These are phyloP conservation scores for Halichondria panicea DNA, from an alignment of 37 sponge, comb jelly and placozoan species.

Conservation along the genomic window DNA sequence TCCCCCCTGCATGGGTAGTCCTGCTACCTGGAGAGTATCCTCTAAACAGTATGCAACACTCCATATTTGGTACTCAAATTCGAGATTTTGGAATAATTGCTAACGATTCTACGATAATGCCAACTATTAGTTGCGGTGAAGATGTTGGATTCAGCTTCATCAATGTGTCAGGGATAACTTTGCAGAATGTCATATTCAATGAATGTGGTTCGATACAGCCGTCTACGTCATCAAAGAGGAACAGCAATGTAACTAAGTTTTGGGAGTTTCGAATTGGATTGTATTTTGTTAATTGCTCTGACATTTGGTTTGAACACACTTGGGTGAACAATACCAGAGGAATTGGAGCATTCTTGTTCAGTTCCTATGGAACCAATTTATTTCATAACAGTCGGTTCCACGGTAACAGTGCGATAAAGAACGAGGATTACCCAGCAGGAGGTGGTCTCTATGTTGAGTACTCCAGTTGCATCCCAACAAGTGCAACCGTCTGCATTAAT, in stretches of 20 bases:
- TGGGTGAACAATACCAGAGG: constrained; percentile 8
- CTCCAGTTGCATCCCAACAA: constrained; percentile 36
- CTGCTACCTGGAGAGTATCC: neutral
- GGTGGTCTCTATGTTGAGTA: constrained; percentile 52
- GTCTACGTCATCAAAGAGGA: constrained; percentile 24
- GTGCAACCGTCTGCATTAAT: too few relatives aligned
- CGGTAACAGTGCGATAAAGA: constrained; percentile 1
- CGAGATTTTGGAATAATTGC: neutral
- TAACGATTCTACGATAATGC: neutral
- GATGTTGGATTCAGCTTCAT: constrained; percentile 43
- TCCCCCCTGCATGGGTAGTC: neutral
- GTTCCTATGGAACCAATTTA: constrained; percentile 10
- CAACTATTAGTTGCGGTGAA: neutral
- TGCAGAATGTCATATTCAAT: constrained; percentile 7
- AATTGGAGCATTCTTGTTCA: constrained; percentile 38
- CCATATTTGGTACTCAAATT: neutral
- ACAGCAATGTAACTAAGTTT: neutral
- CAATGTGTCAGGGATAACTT: neutral
- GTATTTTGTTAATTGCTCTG: constrained; percentile 20
- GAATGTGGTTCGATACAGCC: constrained; percentile 31
- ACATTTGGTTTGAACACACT: constrained; percentile 2
- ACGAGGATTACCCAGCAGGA: constrained; percentile 8
- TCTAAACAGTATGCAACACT: neutral
- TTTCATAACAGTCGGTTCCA: constrained; percentile 15
- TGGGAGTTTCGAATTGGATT: constrained; percentile 1